Base-by-base conservation (phyloP, 2,888 invertebrate species). In the Sabatieria punctata region DNA sequence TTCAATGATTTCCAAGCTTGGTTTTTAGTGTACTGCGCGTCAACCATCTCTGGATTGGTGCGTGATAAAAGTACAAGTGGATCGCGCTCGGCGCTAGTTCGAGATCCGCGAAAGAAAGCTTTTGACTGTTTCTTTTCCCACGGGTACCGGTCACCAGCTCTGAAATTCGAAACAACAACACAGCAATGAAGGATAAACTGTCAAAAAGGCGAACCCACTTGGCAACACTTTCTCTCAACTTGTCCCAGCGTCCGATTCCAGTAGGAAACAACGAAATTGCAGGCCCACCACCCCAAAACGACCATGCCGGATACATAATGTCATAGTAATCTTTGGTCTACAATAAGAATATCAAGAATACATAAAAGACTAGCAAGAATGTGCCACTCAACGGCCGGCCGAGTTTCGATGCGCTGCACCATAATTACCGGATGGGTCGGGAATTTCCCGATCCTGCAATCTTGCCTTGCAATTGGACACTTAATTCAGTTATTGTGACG, bases 241-340 rank as follows among this genome's bases (percentile, higher is more conserved):
- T 67, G 66, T 91, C 89, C 93, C 93, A 95, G 37, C 88, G 73
- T 0, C 91, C 93, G 52, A 93, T 77, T 21, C 93, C 93, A 45
- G 77, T 80, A 0, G 93, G 93, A 70, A 91, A 89, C 11, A 89
- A 70, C 33, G 80, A 77, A 56, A 93, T 91, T 1, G 93, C 91
- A 15, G 95, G 95, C 0, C 95, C 95, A 24, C 93, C 93, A 69
- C 86, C 86, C 89, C 91, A 89, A 68, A 95, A 95, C 36, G 86
- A 80, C 93, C 93, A 95, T 0, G 91, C 84, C 1, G 93, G 93
- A 54, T 73, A 74, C 78, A 83, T 82, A 51, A 95, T 85, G 64
- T 95, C 95, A 65, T 75, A 74, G 68, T 85, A 83, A 30, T 84
- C 78, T 37, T 66, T 61, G 1, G 82, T 80, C 79, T 73, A 52